Percentiles rank a stretch among this genome's conserved stretches.
phyloP scores from a whole-genome alignment of 2,797 vertebrate genomes.

The Dryobates pubescens region DNA sequence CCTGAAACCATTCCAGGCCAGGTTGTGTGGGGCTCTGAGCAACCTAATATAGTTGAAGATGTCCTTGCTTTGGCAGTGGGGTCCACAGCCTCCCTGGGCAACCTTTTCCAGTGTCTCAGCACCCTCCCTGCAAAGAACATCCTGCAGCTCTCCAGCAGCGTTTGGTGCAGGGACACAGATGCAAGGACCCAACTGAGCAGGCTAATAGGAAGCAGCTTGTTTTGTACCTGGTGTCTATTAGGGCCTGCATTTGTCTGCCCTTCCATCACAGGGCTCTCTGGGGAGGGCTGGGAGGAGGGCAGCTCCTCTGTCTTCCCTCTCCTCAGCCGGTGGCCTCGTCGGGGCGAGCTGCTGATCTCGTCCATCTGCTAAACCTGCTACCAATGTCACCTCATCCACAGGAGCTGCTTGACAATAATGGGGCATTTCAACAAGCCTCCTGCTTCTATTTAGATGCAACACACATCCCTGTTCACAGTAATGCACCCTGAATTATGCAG shows the following conservation, averaged over 20 bases:
- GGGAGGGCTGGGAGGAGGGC: not conserved
- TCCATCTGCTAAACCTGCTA: slow-evolving; percentile 55
- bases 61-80: too few species aligned
- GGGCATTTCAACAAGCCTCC: slow-evolving; percentile 61
- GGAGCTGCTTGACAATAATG: slow-evolving; percentile 26
- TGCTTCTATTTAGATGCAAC: slow-evolving; percentile 60
- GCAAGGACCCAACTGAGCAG: not conserved
- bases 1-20: too few species aligned
- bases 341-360: not conserved
- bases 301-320: not conserved
- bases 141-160: accelerated
- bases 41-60: too few species aligned
- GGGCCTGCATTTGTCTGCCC: not conserved
- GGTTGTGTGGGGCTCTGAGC: too few species aligned
- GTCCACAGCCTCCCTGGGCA: too few species aligned
- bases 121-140: too few species aligned
- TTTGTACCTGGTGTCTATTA: not conserved
- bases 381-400: slow-evolving; percentile 52
- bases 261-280: not conserved
- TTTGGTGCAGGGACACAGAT: not conserved
- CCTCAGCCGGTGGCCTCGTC: not conserved
- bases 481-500: slow-evolving; percentile 69
- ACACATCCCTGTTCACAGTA: slow-evolving; percentile 42
- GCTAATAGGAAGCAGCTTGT: not conserved
- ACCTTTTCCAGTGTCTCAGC: too few species aligned